Evolutionary conservation across 2,797 vertebrate genomes (phyloP).

Genomic region (Limnodromus scolopaceus): DNA sequence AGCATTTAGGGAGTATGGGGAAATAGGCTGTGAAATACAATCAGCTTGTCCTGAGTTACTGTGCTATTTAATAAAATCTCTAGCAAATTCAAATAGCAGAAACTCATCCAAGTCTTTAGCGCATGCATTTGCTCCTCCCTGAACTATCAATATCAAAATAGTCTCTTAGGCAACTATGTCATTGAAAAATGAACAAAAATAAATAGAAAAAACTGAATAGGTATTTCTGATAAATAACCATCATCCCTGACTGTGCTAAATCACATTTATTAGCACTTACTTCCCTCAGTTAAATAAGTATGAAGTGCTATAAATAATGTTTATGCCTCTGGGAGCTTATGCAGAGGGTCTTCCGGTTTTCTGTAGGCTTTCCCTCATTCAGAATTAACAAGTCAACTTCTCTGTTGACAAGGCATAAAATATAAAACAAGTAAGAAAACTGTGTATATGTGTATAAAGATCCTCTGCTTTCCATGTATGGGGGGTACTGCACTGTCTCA

Average conservation of each 20-base stretch:
- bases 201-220: neutral
- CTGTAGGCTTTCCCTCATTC: neutral
- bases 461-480: neutral
- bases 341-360: neutral
- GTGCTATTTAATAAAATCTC: constrained; percentile 57
- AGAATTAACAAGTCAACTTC: neutral
- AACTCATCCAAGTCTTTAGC: constrained; percentile 51
- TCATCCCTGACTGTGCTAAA: neutral
- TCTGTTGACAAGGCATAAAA: neutral
- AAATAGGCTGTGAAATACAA: constrained; percentile 61
- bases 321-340: neutral
- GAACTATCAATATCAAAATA: constrained; percentile 48
- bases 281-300: constrained; percentile 42
- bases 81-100: constrained; percentile 65
- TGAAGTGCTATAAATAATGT: neutral
- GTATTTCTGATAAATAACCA: neutral
- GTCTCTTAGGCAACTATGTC: constrained; percentile 32
- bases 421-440: neutral
- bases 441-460: neutral
- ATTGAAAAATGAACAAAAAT: constrained; percentile 61
- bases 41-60: constrained; percentile 38
- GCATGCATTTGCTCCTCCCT: constrained; percentile 43
- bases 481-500: neutral
- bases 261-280: constrained; percentile 8
- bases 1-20: constrained; percentile 62